A percentile compares a stretch with the other conserved stretches of the same genome.
phyloP scores from a whole-genome alignment of 2,113 vertebrate species.

The Seriola rivoliana region DNA sequence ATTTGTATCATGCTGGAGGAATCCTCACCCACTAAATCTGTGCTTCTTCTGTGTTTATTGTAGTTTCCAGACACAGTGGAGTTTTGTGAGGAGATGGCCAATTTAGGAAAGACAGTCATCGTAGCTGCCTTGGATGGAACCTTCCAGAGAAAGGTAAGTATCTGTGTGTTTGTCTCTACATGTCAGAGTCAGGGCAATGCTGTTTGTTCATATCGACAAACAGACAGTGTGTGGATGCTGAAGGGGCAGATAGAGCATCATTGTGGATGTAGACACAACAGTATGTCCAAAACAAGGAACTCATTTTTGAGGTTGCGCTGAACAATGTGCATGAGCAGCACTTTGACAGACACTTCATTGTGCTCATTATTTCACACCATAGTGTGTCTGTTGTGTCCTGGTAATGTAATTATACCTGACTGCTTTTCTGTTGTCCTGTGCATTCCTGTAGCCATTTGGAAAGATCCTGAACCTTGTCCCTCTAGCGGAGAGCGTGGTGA shows the following conservation, averaged over 20 bases:
- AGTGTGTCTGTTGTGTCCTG: constrained; percentile 13
- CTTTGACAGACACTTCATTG: neutral
- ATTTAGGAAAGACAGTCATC: constrained; percentile 93
- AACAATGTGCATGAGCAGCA: constrained; percentile 40
- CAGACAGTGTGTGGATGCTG: neutral
- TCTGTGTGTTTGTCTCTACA: neutral
- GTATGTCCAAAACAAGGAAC: constrained; percentile 15
- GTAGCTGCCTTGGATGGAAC: constrained; percentile 97
- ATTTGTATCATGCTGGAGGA: neutral
- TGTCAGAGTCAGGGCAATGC: accelerated
- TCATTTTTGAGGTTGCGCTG: constrained; percentile 13
- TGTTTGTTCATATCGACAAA: neutral
- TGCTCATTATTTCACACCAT: constrained; percentile 38
- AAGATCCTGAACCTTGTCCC: constrained; percentile 94
- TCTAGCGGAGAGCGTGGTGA: constrained; percentile 95
- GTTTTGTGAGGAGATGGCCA: constrained; percentile 96
- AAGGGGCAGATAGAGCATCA: neutral
- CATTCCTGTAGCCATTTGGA: constrained; percentile 89
- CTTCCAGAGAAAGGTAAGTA: constrained; percentile 94
- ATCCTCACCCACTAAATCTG: neutral
- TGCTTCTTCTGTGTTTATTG: neutral
- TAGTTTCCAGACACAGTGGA: constrained; percentile 94
- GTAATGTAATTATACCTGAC: constrained; percentile 45
- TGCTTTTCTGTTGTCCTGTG: constrained; percentile 24
- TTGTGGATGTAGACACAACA: constrained; percentile 9